Percentiles rank a stretch among this genome's conserved stretches.
phyloP scores from a whole-genome alignment of 2,888 invertebrate species.

The Polydrusus cervinus region DNA sequence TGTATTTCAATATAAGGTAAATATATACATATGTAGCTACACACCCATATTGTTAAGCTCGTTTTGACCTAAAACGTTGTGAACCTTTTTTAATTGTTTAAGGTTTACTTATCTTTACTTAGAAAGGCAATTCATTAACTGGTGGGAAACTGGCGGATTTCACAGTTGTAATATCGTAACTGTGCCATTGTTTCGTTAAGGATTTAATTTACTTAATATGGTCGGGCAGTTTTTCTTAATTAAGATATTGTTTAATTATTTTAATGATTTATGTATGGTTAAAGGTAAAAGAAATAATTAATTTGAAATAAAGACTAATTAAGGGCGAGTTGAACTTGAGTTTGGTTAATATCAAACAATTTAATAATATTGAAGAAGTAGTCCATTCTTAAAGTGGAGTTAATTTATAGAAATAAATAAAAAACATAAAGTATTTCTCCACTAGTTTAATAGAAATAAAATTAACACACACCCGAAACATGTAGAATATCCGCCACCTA shows the following conservation, averaged over 20 bases:
- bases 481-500: too few species aligned
- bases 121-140: conserved; percentile 3
- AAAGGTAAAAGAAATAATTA: background rate
- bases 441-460: too few species aligned
- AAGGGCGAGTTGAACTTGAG: too few species aligned
- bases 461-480: too few species aligned
- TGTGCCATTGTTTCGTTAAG: background rate
- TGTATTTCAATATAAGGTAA: conserved; percentile 13
- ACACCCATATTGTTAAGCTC: conserved; percentile 8
- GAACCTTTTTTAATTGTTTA: conserved; percentile 34
- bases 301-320: background rate
- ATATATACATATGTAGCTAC: background rate
- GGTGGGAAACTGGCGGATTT: conserved; percentile 21
- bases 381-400: too few species aligned
- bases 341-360: too few species aligned
- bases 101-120: conserved; percentile 9
- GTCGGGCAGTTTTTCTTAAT: background rate
- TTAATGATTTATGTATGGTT: too few species aligned
- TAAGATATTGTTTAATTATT: background rate
- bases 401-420: too few species aligned
- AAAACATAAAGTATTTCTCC: too few species aligned
- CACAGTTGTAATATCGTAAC: conserved; percentile 6
- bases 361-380: too few species aligned
- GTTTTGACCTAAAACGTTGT: conserved; percentile 29
- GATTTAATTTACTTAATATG: conserved; percentile 3